Evolutionary conservation across 2,113 vertebrate genomes (phyloP).

Genomic region (Ctenomys sociabilis): DNA sequence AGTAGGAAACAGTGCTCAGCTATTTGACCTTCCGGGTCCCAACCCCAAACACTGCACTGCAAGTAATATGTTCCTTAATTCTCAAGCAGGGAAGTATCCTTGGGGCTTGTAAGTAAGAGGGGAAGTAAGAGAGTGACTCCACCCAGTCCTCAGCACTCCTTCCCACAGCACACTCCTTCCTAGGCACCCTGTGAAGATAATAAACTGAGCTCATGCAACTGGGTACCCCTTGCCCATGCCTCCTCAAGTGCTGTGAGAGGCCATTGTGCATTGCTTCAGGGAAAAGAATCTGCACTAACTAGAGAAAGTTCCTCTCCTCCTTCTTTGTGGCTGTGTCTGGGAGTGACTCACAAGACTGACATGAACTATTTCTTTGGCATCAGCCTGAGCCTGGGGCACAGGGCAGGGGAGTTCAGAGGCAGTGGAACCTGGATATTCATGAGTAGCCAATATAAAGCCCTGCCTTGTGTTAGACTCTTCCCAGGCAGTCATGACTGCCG

Average conservation of each 20-base stretch:
- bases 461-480: neutral
- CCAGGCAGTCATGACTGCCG: neutral
- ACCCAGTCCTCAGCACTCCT: too few species aligned
- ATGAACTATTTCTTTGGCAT: neutral
- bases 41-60: neutral
- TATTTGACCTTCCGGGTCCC: neutral
- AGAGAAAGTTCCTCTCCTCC: neutral
- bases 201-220: neutral
- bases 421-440: neutral
- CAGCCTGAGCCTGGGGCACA: neutral
- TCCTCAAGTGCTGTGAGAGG: neutral
- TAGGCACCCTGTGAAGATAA: neutral
- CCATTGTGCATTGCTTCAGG: neutral
- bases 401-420: neutral
- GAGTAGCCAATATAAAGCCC: neutral
- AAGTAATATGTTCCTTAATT: neutral
- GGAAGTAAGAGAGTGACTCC: neutral
- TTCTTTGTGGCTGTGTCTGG: neutral
- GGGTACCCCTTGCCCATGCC: neutral
- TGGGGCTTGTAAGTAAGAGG: neutral
- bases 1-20: neutral
- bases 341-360: neutral
- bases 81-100: neutral
- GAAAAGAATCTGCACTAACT: neutral
- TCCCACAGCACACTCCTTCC: neutral